Conservation (phyloP, 1,140 invertebrate genomes). For the Penaeus chinensis region DNA sequence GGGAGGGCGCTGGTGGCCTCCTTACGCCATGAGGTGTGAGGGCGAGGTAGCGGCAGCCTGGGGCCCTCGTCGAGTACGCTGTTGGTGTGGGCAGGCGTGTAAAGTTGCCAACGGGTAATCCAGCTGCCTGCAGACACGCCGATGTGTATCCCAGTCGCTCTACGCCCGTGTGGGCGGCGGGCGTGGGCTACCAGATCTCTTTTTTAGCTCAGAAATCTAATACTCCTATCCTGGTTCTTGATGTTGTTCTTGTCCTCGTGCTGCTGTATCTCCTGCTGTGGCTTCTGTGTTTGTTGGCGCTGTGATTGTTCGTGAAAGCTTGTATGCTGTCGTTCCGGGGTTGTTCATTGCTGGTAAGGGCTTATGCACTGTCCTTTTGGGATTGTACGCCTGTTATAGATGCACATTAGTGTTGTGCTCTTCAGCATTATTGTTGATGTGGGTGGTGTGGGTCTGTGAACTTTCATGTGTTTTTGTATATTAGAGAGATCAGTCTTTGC, state of each 20-base stretch:
- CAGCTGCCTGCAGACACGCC: slow-evolving; percentile 29
- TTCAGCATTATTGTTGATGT: too few relatives aligned
- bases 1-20: too few relatives aligned
- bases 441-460: too few relatives aligned
- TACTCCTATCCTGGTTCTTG: slow-evolving; percentile 29
- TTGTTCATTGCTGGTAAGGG: not conserved
- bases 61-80: not conserved
- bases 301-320: too few relatives aligned
- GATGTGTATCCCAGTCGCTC: slow-evolving; percentile 22
- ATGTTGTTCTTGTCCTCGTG: not conserved
- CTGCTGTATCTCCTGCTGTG: not conserved
- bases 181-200: slow-evolving; percentile 29
- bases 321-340: too few relatives aligned
- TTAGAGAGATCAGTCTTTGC: too few relatives aligned
- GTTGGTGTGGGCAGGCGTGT: slow-evolving; percentile 11
- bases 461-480: too few relatives aligned
- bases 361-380: not conserved
- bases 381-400: too few relatives aligned
- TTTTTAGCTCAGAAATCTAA: slow-evolving; percentile 19
- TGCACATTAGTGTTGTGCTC: too few relatives aligned
- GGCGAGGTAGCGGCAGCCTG: too few relatives aligned
- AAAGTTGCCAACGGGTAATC: slow-evolving; percentile 32
- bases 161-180: not conserved
- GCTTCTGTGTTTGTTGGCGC: too few relatives aligned
- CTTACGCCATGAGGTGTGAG: too few relatives aligned